A percentile compares a stretch with the other conserved stretches of the same genome.
Conservation (phyloP, 2,888 invertebrate species). For the Macaria notata region DNA sequence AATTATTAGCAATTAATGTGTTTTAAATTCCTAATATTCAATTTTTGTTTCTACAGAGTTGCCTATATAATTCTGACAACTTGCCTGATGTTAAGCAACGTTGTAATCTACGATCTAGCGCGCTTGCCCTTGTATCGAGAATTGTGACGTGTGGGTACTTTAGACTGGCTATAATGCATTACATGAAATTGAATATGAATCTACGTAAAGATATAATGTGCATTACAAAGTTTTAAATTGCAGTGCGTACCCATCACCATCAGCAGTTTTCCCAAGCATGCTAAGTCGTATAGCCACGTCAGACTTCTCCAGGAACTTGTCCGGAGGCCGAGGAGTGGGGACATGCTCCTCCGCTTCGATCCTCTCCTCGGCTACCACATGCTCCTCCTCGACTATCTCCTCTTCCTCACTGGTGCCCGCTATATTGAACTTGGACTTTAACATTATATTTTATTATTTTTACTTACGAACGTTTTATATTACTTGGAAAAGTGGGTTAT, state of each 20-base stretch:
- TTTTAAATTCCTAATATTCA: no score
- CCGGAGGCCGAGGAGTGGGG: slow-evolving; percentile 17
- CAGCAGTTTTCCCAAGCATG: slow-evolving; percentile 70
- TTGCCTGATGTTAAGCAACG: no score
- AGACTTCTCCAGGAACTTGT: slow-evolving; percentile 47
- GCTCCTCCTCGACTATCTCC: slow-evolving; percentile 10
- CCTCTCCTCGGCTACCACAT: slow-evolving; percentile 16
- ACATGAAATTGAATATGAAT: no score
- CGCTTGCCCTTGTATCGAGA: no score
- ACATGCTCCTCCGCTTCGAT: slow-evolving; percentile 28
- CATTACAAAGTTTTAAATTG: background rate
- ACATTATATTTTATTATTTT: slow-evolving; percentile 39
- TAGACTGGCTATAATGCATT: no score
- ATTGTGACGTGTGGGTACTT: no score
- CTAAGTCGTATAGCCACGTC: slow-evolving; percentile 65
- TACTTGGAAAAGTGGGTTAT: no score
- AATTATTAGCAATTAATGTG: no score
- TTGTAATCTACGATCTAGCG: no score
- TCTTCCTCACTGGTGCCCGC: slow-evolving; percentile 1
- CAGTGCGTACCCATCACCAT: slow-evolving; percentile 64
- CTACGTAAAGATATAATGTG: no score
- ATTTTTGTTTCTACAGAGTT: no score
- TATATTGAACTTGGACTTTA: slow-evolving; percentile 60
- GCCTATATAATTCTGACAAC: no score
- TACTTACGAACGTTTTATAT: background rate